Percentiles rank a stretch among this genome's conserved stretches.
Evolutionary conservation across 2,888 invertebrate species (phyloP).

Genomic region (Harmothoe impar): DNA sequence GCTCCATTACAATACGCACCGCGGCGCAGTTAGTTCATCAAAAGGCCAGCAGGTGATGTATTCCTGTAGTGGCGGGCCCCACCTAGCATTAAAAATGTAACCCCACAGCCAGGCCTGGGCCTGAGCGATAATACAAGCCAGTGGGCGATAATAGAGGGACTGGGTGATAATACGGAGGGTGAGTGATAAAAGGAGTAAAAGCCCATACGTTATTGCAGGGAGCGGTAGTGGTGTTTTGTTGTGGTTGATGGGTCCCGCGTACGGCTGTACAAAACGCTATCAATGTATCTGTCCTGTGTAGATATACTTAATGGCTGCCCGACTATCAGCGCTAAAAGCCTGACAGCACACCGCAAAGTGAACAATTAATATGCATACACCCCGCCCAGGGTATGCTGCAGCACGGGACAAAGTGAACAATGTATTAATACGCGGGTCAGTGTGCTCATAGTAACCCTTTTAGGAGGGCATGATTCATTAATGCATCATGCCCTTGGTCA

Average conservation of each 20-base stretch:
- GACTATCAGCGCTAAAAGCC: too few species aligned
- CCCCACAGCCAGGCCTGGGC: not conserved
- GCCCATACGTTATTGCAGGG: not conserved
- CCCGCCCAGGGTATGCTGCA: too few species aligned
- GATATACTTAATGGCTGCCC: too few species aligned
- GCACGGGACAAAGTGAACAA: too few species aligned
- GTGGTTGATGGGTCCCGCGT: not conserved
- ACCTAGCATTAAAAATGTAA: slow-evolving; percentile 2
- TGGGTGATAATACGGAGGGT: not conserved
- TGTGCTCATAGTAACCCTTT: too few species aligned
- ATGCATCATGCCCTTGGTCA: too few species aligned
- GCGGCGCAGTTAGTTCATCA: not conserved
- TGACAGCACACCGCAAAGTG: too few species aligned
- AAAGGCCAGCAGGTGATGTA: not conserved
- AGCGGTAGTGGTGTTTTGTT: slow-evolving; percentile 15
- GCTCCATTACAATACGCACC: too few species aligned
- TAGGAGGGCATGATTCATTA: too few species aligned
- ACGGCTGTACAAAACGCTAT: not conserved
- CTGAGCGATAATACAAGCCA: not conserved
- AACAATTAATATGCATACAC: too few species aligned
- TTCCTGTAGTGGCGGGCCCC: not conserved
- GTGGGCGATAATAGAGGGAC: not conserved
- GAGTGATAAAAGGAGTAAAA: slow-evolving; percentile 16
- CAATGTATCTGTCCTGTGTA: too few species aligned
- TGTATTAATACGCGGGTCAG: too few species aligned